Percentiles rank a stretch among this genome's conserved stretches.
phyloP scores from a whole-genome alignment of 2,888 invertebrate species.

The Erebia epiphron region DNA sequence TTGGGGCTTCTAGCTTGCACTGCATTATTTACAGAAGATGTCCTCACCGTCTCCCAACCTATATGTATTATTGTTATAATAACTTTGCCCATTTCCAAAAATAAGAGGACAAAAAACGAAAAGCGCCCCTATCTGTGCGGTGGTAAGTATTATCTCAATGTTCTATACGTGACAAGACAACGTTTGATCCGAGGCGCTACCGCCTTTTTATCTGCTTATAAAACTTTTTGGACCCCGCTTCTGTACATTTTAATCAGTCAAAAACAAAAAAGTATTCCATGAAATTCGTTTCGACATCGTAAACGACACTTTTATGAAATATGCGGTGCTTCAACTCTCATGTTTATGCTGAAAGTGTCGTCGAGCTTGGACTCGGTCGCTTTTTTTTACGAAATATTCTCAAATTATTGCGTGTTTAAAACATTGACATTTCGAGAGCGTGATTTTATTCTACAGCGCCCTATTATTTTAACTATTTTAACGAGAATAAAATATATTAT shows the following conservation, averaged over 20 bases:
- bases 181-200: conserved; percentile 71
- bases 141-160: conserved; percentile 70
- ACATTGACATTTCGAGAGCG: conserved; percentile 14
- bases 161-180: conserved; percentile 64
- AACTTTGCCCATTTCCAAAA: conserved; percentile 67
- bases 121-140: conserved; percentile 69
- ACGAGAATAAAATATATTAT: background rate
- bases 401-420: conserved; percentile 24
- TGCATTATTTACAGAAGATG: background rate
- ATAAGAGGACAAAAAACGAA: conserved; percentile 66
- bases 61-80: conserved; percentile 55
- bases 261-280: conserved; percentile 64
- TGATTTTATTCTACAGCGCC: background rate
- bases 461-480: conserved; percentile 1
- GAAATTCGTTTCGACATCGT: conserved; percentile 72
- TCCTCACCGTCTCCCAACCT: conserved; percentile 7
- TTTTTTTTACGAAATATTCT: conserved; percentile 13
- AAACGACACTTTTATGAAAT: conserved; percentile 64
- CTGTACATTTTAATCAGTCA: conserved; percentile 79
- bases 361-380: conserved; percentile 14
- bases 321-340: conserved; percentile 43
- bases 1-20: background rate
- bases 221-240: conserved; percentile 70
- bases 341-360: conserved; percentile 38
- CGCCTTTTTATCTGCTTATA: conserved; percentile 67